Evolutionary conservation across 30 jellyfish, hydroid and myxozoan genomes (phyloP).

Genomic region (Turritopsis rubra): DNA sequence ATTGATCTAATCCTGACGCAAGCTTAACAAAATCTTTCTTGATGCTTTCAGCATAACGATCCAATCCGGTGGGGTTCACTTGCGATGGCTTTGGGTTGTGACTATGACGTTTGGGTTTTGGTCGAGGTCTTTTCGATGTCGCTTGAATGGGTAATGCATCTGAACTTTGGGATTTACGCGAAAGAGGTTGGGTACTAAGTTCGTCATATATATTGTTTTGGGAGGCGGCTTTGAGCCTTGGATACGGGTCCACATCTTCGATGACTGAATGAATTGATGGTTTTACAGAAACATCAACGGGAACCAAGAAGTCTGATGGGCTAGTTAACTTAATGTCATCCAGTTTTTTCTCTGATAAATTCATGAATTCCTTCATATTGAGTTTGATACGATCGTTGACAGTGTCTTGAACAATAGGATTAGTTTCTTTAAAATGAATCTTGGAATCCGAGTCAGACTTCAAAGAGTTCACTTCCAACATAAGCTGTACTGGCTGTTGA

Average conservation of each 20-base stretch:
- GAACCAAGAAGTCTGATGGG: background rate
- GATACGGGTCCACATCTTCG: constrained; percentile 20
- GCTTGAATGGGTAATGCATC: constrained; percentile 8
- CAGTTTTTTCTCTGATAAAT: background rate
- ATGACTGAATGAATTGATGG: constrained; percentile 17
- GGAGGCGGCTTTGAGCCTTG: constrained; percentile 9
- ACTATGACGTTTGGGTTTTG: constrained; percentile 10
- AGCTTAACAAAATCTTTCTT: background rate
- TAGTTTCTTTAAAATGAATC: constrained; percentile 14
- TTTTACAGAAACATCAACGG: constrained; percentile 21
- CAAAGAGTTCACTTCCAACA: background rate
- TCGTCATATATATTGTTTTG: background rate
- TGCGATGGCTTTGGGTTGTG: background rate
- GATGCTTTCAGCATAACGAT: background rate
- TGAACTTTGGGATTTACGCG: background rate
- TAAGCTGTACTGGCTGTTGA: background rate
- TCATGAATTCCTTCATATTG: constrained; percentile 21
- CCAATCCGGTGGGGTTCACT: background rate
- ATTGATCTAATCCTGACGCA: background rate
- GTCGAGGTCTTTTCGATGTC: constrained; percentile 5
- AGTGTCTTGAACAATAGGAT: constrained; percentile 15
- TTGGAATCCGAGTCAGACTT: constrained; percentile 23
- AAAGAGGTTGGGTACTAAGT: background rate
- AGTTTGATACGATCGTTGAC: constrained; percentile 27
- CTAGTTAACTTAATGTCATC: background rate